phyloP scores from a whole-genome alignment of 2,113 vertebrate species.

The Cinclus cinclus region DNA sequence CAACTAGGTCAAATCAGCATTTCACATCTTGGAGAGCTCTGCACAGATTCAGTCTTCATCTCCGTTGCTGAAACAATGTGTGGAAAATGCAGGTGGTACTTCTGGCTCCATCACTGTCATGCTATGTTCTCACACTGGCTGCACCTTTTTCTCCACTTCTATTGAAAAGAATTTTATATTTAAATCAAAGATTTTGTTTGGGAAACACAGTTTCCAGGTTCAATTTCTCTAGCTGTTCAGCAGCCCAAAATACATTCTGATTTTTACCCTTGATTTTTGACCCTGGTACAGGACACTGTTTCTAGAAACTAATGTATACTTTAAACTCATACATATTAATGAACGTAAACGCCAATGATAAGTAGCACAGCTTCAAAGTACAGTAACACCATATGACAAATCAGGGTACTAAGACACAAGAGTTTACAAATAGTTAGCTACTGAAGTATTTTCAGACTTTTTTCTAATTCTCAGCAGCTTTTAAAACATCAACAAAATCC shows the following conservation, averaged over 20 bases:
- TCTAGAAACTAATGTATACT: neutral
- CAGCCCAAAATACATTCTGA: neutral
- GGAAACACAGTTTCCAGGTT: neutral
- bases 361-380: neutral
- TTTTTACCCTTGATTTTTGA: neutral
- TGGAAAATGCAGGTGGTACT: neutral
- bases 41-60: neutral
- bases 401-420: neutral
- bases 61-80: neutral
- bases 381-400: neutral
- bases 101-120: neutral
- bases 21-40: neutral
- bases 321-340: neutral
- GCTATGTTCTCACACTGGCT: neutral
- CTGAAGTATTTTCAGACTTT: neutral
- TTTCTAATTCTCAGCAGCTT: neutral
- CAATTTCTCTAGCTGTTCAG: neutral
- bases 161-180: neutral
- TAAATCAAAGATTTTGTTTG: neutral
- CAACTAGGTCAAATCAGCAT: neutral
- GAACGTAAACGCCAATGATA: neutral
- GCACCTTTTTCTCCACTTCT: neutral
- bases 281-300: neutral
- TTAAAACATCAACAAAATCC: neutral
- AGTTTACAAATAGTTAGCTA: neutral